Conservation (phyloP, 2,797 vertebrate genomes). For the Hafferia zeledoni region DNA sequence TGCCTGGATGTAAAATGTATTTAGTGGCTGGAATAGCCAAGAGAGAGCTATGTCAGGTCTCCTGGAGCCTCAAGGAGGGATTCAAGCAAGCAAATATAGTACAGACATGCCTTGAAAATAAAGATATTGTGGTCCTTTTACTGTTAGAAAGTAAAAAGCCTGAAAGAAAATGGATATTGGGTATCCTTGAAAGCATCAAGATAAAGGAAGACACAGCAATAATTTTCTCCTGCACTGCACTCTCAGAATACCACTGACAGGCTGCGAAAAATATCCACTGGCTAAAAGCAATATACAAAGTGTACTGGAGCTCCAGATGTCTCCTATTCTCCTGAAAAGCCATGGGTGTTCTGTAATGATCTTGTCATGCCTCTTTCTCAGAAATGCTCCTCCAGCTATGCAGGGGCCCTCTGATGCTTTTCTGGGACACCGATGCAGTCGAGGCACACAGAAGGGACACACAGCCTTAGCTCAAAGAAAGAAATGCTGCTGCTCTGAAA, state of each 20-base stretch:
- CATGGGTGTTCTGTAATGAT: not conserved
- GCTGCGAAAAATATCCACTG: not conserved
- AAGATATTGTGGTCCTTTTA: not conserved
- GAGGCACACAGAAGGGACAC: not conserved
- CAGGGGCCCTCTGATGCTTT: not conserved
- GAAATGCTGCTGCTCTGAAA: not conserved
- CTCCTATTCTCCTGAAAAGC: not conserved
- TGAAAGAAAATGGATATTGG: not conserved
- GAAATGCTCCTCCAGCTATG: not conserved
- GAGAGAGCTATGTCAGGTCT: not conserved
- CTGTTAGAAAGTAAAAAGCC: not conserved
- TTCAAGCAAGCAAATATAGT: not conserved
- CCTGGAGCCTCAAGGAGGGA: not conserved
- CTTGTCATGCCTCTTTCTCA: not conserved
- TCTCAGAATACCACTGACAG: not conserved
- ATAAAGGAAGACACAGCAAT: constrained; percentile 7
- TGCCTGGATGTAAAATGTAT: not conserved
- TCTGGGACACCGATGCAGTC: not conserved
- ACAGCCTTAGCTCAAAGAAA: not conserved
- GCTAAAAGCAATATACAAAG: not conserved
- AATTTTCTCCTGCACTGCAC: not conserved
- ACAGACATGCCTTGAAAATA: not conserved
- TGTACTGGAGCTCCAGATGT: not conserved
- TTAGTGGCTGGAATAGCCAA: not conserved
- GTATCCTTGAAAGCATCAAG: constrained; percentile 21